Evolutionary conservation across 2,797 vertebrate genomes (phyloP), one percentile per base, ranked within the genome.

Genomic region (Urosaurus nigricauda): DNA sequence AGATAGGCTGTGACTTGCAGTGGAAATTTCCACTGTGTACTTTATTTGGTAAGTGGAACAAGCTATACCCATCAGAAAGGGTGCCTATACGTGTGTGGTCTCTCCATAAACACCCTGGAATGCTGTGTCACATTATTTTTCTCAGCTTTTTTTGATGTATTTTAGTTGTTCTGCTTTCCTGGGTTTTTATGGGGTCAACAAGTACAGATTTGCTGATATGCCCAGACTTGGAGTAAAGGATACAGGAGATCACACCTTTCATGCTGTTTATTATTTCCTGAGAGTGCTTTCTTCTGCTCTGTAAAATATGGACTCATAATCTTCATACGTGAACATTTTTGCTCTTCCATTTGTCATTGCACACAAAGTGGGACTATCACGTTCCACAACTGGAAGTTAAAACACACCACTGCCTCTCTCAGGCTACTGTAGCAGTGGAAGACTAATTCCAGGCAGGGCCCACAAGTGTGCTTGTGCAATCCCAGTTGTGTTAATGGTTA

Each of bases 21-120:
- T 96, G 95, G 95, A 96, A 97, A 97, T 96, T 96, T 96, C 97
- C 96, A 96, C 91, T 90, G 88, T 24, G 4, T 91, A 87, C 86
- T 94, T 91, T 93, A 91, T 94, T 51, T 88, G 91, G 86, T 89
- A 91, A 88, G 75, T 94, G 91, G 93, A 95, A 95, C 83, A 92
- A 89, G 86, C 88, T 79, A 89, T 90, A 87, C 92, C 92, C 43
- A 0, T 26, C 4, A 70, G 87, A 58, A 91, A 88, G 78, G 77
- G 81, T 29, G 37, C 11, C 85, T 8, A 84, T 56, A 82, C n/a
- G 84, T 84, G 91, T 63, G 87, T 89, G 87, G 92, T 92, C 83
- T 85, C 84, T 92, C 90, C 89, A 91, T 88, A 95, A 95, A 93
- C 85, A 91, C 87, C 75, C 40, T 90, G 92, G 94, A 95, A 93